Evolutionary conservation across 2,797 vertebrate genomes (phyloP), one percentile per base, ranked within the genome.

Genomic region (Sorex maritimensis): DNA sequence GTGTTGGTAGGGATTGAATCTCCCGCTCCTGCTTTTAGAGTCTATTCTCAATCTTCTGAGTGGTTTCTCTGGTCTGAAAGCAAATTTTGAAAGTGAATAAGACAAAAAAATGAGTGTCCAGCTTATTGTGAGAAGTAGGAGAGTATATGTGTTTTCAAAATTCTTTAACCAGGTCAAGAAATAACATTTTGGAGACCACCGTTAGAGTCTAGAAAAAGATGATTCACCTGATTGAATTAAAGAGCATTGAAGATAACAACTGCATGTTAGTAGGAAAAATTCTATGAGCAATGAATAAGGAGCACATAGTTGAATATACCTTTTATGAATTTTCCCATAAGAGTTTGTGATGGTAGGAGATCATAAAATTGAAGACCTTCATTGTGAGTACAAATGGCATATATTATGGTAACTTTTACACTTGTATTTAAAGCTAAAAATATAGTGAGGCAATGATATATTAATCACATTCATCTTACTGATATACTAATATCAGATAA

Each of bases 341-440:
- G 41, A 11, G 6, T 46, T 14, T 71, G n/a, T 90, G n/a, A 21
- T 24, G 58, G 10, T 2, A n/a, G 7, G 6, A 14, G 0, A 49
- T 6, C 6, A 13, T 67, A 55, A 74, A 61, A 11, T 19, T 30
- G 19, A n/a, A 91, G 28, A 7, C 23, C n/a, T 58, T 75, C 21
- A 19, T 38, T 8, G 5, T 52, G 19, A 75, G 19, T 46, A 2
- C 44, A 24, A 15, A 34, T 38, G n/a, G 15, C 4, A 86, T 55
- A 24, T 55, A 34, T 55, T 68, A 1, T 49, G 34, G 3, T 75
- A 71, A 30, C 12, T 41, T 34, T 75, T 44, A 79, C 89, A 86
- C 95, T 83, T 41, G 77, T 11, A 21, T 80, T 85, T 58, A 19
- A 78, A n/a, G 5, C 34, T 85, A 71, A 73, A 86, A 69, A 78